These are phyloP conservation scores for Barypeithes pellucidus DNA, from an alignment of 2,888 invertebrate genomes.

Conservation along the genomic window DNA sequence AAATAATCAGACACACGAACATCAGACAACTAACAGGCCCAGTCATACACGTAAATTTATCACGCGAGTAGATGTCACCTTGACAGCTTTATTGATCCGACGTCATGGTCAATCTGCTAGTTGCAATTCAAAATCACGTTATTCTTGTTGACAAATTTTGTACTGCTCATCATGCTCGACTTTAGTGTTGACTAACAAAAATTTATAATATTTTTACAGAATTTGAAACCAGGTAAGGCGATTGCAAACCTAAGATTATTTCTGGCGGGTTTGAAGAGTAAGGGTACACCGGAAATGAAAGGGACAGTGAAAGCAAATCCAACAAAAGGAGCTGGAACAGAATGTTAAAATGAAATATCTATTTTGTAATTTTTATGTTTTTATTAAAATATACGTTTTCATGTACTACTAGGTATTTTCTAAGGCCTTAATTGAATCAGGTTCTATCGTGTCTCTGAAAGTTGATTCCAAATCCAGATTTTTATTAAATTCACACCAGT, in stretches of 20 bases:
- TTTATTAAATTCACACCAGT: conserved; percentile 72
- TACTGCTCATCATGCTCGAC: no score
- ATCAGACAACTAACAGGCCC: no score
- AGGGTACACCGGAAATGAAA: conserved; percentile 62
- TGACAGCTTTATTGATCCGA: no score
- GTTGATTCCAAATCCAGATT: conserved; percentile 69
- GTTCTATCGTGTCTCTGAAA: conserved; percentile 61
- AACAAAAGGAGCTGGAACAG: conserved; percentile 47
- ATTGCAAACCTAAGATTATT: conserved; percentile 76
- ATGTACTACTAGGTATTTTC: conserved; percentile 45
- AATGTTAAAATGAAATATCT: conserved; percentile 12
- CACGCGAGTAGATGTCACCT: no score
- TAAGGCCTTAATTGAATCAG: conserved; percentile 54
- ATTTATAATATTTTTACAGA: conserved; percentile 51
- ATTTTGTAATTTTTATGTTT: not conserved
- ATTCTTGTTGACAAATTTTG: no score
- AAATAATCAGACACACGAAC: no score
- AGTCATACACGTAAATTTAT: no score
- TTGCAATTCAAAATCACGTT: no score
- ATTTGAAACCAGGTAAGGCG: conserved; percentile 63
- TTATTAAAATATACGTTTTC: conserved; percentile 19
- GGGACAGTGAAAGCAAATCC: conserved; percentile 57
- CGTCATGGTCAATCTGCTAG: no score
- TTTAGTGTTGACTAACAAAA: no score
- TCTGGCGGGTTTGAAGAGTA: conserved; percentile 71